Percentiles rank a stretch among this genome's conserved stretches.
phyloP scores from a whole-genome alignment of 2,113 vertebrate genomes.

The Shinisaurus crocodilurus region DNA sequence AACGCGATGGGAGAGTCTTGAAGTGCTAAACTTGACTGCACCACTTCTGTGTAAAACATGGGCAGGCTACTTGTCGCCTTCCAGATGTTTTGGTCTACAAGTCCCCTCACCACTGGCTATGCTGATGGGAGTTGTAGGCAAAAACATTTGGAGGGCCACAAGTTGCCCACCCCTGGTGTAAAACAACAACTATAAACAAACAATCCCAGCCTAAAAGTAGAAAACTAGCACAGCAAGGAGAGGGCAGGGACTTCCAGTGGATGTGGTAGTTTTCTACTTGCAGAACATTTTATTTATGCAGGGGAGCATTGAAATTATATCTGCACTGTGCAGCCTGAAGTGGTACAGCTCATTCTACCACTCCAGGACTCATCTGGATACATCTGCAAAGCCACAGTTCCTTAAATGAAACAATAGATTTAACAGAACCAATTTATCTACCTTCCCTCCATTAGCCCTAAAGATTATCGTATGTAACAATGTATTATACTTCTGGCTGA shows the following conservation, averaged over 20 bases:
- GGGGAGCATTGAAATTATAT: background rate
- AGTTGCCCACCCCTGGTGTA: background rate
- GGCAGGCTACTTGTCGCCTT: too few species aligned
- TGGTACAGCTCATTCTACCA: background rate
- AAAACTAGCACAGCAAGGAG: background rate
- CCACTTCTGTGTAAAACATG: background rate
- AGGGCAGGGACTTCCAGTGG: background rate
- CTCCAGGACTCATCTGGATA: background rate
- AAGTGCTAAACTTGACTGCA: background rate
- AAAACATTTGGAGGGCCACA: too few species aligned
- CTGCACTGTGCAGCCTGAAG: background rate
- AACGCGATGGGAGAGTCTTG: background rate
- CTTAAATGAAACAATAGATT: conserved; percentile 15
- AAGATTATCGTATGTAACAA: background rate
- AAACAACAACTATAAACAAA: background rate
- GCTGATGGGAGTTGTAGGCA: too few species aligned
- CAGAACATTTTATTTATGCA: background rate
- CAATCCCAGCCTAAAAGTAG: too few species aligned
- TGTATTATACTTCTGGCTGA: background rate
- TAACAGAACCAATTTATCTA: background rate
- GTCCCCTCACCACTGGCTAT: too few species aligned
- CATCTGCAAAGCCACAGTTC: background rate
- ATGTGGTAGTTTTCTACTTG: background rate
- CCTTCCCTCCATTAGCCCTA: background rate
- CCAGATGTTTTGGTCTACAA: too few species aligned